Base-by-base conservation (phyloP, 2,113 vertebrate genomes). In the Promerops cafer region DNA sequence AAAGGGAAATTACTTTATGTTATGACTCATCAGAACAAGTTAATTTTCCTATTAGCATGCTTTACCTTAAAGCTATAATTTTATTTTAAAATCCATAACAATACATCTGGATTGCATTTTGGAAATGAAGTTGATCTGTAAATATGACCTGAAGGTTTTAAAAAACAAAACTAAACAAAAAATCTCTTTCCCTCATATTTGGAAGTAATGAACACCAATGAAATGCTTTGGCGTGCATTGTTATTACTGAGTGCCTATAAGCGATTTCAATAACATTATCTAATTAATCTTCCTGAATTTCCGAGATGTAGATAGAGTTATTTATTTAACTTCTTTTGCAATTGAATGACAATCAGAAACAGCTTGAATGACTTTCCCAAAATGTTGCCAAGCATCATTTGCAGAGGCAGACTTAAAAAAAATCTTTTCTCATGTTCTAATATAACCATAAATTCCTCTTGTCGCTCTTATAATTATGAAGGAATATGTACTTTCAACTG, bases 21-120 rank as follows among this genome's bases (percentile, higher is more conserved):
- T 96, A 93, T 97, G 96, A 96, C 87, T 97, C 95, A 96, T 96
- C 96, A 97, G 95, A 93, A 92, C 83, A 97, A 94, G 81, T 91
- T 96, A 83, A 92, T 96, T 93, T 97, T 92, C 65, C 40, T 90
- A 80, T 92, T 94, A 94, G 71, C 70, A 65, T 95, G 53, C 81
- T 97, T 94, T 86, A 96, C 91, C 87, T 94, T 97, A 94, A 96
- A 93, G 91, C 85, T 96, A 88, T 84, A 95, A 86, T 90, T 95
- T 89, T 82, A 87, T 95, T 96, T 80, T 82, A 40, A 88, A 92
- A 83, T 74, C 90, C 66, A 17, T 87, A 93, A 86, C 30, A 79
- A 88, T 96, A 95, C 96, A 95, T 97, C 96, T 97, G 95, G 91
- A 57, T 94, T 95, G 45, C 33, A 77, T 97, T 97, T 90, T 97